Evolutionary conservation across 2,113 vertebrate genomes (phyloP).

Genomic region (Campylorhamphus procurvoides): DNA sequence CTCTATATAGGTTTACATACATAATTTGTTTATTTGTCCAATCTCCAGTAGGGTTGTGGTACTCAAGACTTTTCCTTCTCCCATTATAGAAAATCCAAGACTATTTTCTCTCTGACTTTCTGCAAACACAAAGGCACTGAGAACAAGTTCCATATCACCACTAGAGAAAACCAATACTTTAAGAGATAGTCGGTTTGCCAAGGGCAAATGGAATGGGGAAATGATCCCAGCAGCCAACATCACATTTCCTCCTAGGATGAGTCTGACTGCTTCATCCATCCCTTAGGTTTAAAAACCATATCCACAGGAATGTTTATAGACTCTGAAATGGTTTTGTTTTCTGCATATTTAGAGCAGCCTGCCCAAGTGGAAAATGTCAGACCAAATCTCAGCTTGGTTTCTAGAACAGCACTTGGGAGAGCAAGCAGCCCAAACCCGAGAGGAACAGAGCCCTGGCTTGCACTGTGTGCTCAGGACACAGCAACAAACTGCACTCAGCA

Average conservation of each 20-base stretch:
- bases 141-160: background rate
- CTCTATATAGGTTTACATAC: background rate
- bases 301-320: background rate
- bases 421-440: background rate
- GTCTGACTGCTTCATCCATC: background rate
- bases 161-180: background rate
- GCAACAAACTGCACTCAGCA: background rate
- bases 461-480: background rate
- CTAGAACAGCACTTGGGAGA: background rate
- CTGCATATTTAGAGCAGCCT: constrained; percentile 26
- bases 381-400: constrained; percentile 33
- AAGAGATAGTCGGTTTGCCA: background rate
- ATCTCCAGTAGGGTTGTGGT: background rate
- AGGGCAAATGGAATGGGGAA: constrained; percentile 2
- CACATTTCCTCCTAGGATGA: background rate
- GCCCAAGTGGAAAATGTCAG: background rate
- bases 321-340: constrained; percentile 35
- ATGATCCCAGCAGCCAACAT: background rate
- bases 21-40: background rate
- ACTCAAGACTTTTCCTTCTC: background rate
- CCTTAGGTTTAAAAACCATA: background rate
- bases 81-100: background rate
- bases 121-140: background rate
- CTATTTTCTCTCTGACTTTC: background rate
- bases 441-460: background rate